Evolutionary conservation across 2,888 invertebrate genomes (phyloP), one percentile per base, ranked within the genome.

Genomic region (Sylvicola fuscatus): DNA sequence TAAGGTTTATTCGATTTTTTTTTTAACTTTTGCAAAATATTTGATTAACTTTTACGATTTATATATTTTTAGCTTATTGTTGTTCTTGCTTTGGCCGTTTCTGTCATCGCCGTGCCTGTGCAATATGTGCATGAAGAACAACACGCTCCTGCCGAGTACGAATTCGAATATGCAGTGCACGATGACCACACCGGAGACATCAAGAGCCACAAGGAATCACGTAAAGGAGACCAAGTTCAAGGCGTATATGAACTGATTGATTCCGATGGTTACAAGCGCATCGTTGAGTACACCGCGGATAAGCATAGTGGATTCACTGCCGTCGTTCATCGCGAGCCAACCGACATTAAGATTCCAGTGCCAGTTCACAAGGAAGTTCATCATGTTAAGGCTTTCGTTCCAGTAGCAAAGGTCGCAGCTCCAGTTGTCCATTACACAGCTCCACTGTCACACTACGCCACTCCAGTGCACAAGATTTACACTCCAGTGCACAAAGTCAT

Each of bases 261-360:
- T 37, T 40, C 58, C 35, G 58, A 58, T 44, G 58, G 58, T 35
- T 50, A 49, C 42, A 55, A 49, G 43, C 50, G 60, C 40, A 52
- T 48, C 36, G 60, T 60, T 13, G 52, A 59, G 33, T 60, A 60
- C 48, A 51, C 52, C 36, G 58, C 58, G 38, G 58, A 57, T 44
- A 45, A 49, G 16, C 49, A 51, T 42, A 52, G 54, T 38, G 58
- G 59, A 40, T 59, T 60, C 49, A 58, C 58, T 44, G 60, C 60
- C 35, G 52, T 58, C 21, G 59, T 58, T 12, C 51, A 49, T 43
- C 55, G 49, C 39, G 56, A 56, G 45, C 51, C 53, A 21, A 44
- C 21, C 4, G 45, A 44, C 32, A 43, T 44, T 3, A 46, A 43
- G 26, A 12, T 34, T 12, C 35, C 26, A 34, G 27, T 14, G 11